Percentiles rank a stretch among this genome's conserved stretches.
Evolutionary conservation across 2,888 invertebrate genomes (phyloP).

Genomic region (Pachycephus smyrnensis): DNA sequence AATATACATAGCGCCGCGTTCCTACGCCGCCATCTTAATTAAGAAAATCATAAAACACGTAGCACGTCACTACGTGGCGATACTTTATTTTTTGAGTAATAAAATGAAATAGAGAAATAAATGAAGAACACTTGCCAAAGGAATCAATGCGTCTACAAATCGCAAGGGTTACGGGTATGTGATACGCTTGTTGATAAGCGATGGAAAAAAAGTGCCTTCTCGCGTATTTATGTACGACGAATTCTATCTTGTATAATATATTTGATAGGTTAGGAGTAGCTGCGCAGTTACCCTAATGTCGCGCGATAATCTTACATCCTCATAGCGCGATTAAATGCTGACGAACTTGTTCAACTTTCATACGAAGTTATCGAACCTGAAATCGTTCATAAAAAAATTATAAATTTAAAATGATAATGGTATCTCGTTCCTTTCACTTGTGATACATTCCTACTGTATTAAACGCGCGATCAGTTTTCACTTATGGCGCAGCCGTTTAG

Average conservation of each 20-base stretch:
- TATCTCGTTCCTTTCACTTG: background rate
- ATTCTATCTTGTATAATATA: background rate
- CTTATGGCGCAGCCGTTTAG: background rate
- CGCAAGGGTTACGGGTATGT: background rate
- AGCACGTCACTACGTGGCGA: conserved; percentile 42
- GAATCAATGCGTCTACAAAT: background rate
- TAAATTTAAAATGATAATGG: background rate
- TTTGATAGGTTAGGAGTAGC: background rate
- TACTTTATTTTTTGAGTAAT: conserved; percentile 47
- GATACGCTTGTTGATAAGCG: background rate
- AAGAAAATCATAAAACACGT: background rate
- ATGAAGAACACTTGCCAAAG: background rate
- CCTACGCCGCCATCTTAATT: background rate
- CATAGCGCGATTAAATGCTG: background rate
- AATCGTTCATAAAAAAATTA: background rate
- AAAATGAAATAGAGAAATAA: conserved; percentile 31
- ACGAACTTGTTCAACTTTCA: background rate
- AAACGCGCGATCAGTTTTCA: background rate
- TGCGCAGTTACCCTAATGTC: background rate
- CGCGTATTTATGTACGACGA: conserved; percentile 1
- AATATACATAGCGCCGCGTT: background rate
- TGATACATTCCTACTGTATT: background rate
- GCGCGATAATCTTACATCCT: background rate
- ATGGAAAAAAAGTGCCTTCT: conserved; percentile 3
- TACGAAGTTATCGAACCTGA: background rate